Evolutionary conservation across 2,888 invertebrate genomes (phyloP).

Genomic region (Tetanocera ferruginea): DNA sequence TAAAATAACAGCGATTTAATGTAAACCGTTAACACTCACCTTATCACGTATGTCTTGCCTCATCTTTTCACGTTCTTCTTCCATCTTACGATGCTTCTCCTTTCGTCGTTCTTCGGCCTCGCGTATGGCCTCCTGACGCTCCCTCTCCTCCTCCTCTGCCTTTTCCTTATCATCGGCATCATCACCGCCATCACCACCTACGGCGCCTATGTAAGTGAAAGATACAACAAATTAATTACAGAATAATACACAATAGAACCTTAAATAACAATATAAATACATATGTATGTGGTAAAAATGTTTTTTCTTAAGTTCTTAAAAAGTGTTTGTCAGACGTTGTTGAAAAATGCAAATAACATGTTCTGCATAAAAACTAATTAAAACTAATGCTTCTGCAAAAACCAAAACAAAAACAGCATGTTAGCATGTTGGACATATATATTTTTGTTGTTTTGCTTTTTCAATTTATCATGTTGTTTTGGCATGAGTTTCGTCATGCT

Average conservation of each 20-base stretch:
- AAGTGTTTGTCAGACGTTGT: too few species aligned
- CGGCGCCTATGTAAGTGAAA: constrained; percentile 77
- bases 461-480: too few species aligned
- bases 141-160: constrained; percentile 98
- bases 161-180: constrained; percentile 97
- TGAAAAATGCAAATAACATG: too few species aligned
- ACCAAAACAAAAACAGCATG: too few species aligned
- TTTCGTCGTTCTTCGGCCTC: constrained; percentile 98
- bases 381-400: too few species aligned
- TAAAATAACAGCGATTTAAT: too few species aligned
- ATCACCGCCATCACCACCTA: constrained; percentile 91
- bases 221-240: not conserved
- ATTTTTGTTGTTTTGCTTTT: too few species aligned
- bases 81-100: constrained; percentile 99
- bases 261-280: not conserved
- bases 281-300: constrained; percentile 1
- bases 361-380: too few species aligned
- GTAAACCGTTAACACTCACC: constrained; percentile 73
- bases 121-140: constrained; percentile 96
- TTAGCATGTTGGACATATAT: too few species aligned
- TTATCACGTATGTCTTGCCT: constrained; percentile 99
- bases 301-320: not conserved
- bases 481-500: too few species aligned
- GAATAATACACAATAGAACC: not conserved
- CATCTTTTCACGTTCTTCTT: constrained; percentile 99